Conservation (phyloP, 2,888 invertebrate genomes). For the Synanthedon formicaeformis region DNA sequence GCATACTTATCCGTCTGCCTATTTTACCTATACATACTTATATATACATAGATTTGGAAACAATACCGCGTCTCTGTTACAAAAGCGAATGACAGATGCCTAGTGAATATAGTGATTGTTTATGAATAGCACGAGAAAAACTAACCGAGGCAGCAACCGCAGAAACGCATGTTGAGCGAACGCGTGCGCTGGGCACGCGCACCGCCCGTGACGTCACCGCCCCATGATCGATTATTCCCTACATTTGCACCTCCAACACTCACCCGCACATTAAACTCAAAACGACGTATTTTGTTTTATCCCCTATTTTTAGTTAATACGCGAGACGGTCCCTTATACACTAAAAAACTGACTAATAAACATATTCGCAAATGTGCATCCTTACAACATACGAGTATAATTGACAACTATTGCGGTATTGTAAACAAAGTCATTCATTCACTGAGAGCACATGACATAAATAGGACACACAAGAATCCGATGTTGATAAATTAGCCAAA, state of each 20-base stretch:
- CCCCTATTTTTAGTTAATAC: constrained; percentile 6
- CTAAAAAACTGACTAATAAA: too few relatives aligned
- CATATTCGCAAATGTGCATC: too few relatives aligned
- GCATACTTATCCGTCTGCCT: too few relatives aligned
- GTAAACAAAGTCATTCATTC: neutral
- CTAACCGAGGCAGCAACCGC: constrained; percentile 65
- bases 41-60: neutral
- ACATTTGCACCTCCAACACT: constrained; percentile 36
- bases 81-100: neutral
- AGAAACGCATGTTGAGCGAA: constrained; percentile 59
- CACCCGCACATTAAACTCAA: constrained; percentile 51
- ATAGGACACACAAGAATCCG: constrained; percentile 5
- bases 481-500: neutral
- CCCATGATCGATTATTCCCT: constrained; percentile 31
- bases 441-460: neutral
- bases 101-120: neutral
- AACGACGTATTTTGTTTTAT: constrained; percentile 39
- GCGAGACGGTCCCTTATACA: too few relatives aligned
- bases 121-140: constrained; percentile 7
- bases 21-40: too few relatives aligned
- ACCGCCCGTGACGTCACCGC: constrained; percentile 40
- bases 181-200: constrained; percentile 44
- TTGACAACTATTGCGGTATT: neutral
- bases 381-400: too few relatives aligned
- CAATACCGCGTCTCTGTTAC: neutral